phyloP scores from a whole-genome alignment of 2,113 vertebrate genomes.

The Puntigrus tetrazona region DNA sequence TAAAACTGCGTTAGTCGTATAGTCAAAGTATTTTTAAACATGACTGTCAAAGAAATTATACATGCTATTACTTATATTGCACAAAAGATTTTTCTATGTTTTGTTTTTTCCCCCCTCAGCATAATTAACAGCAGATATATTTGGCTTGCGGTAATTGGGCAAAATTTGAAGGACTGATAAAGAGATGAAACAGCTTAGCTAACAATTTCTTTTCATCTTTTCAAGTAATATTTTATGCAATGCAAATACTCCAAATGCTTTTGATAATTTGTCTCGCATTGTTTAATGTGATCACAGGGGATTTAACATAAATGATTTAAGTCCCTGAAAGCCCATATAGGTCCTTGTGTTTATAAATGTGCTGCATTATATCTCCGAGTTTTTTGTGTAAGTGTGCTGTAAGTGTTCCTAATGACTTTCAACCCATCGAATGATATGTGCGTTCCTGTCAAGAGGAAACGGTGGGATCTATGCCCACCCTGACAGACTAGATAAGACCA shows the following conservation, averaged over 20 bases:
- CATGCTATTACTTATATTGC: neutral
- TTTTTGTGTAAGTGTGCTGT: constrained; percentile 6
- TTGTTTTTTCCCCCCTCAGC: neutral
- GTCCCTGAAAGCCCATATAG: neutral
- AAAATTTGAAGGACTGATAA: neutral
- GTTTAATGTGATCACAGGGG: neutral
- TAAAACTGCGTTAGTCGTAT: neutral
- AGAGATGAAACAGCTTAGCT: neutral
- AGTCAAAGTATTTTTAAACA: neutral
- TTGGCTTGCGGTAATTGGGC: neutral
- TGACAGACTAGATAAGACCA: neutral
- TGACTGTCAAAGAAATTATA: neutral
- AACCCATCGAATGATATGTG: neutral
- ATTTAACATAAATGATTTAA: neutral
- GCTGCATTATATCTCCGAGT: neutral
- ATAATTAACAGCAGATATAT: constrained; percentile 7
- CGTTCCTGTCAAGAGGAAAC: neutral
- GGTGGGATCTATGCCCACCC: neutral
- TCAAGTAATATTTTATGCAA: neutral
- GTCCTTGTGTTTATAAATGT: neutral
- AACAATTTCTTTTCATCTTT: neutral
- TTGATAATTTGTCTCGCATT: neutral
- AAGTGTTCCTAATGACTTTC: neutral
- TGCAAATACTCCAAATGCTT: constrained; percentile 10
- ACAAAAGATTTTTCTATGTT: accelerated